Evolutionary conservation across 2,797 vertebrate genomes (phyloP).

Genomic region (Tolypeutes matacus): DNA sequence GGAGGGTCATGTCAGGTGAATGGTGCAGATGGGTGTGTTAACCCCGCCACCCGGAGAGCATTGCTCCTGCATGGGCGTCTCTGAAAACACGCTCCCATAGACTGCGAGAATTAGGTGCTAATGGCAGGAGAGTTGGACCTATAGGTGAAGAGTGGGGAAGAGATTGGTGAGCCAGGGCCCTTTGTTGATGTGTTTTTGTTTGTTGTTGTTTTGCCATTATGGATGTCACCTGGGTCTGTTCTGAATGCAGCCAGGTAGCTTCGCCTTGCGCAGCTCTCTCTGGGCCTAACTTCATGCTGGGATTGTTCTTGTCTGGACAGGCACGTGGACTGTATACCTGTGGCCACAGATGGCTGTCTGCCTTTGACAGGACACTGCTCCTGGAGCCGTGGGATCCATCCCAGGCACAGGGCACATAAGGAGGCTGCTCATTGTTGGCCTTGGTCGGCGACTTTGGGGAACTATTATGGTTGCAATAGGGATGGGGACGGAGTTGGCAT

Average conservation of each 20-base stretch:
- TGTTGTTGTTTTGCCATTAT: neutral
- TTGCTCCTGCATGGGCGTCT: fast-evolving
- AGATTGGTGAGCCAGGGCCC: neutral
- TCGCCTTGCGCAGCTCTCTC: neutral
- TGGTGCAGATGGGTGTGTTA: fast-evolving
- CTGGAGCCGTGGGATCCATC: fast-evolving
- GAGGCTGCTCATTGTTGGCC: neutral
- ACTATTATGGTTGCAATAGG: neutral
- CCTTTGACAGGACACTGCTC: neutral
- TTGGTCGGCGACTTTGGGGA: neutral
- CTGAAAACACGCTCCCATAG: neutral
- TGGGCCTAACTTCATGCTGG: neutral
- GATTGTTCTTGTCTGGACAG: neutral
- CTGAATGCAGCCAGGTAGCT: neutral
- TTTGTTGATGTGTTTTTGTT: neutral
- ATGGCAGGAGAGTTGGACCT: neutral
- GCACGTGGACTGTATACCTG: neutral
- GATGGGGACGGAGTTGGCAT: fast-evolving
- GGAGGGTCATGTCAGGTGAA: neutral
- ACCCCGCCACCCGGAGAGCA: neutral
- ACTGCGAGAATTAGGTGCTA: fast-evolving
- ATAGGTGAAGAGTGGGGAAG: neutral
- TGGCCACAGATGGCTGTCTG: neutral
- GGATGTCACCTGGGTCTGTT: fast-evolving
- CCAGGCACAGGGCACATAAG: neutral